phyloP scores from a whole-genome alignment of 1,140 invertebrate species.

The Belonocnema kinseyi region DNA sequence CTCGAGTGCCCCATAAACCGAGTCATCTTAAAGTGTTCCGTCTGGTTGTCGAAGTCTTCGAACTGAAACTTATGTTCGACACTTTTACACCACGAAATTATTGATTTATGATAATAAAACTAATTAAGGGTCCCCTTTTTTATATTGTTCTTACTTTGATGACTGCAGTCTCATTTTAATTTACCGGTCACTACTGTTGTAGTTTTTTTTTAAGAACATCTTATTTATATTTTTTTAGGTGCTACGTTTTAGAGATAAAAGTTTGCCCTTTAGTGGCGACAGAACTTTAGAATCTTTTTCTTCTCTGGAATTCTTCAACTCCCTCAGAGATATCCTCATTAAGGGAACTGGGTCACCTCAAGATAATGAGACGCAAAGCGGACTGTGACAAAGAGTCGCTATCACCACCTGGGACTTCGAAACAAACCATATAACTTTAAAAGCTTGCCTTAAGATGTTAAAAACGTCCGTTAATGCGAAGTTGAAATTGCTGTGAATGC shows the following conservation, averaged over 20 bases:
- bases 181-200: background rate
- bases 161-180: background rate
- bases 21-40: slow-evolving; percentile 18
- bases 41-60: background rate
- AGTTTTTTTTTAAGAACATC: background rate
- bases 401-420: slow-evolving; percentile 15
- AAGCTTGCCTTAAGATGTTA: background rate
- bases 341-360: slow-evolving; percentile 56
- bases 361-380: slow-evolving; percentile 55
- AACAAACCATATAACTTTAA: slow-evolving; percentile 25
- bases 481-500: background rate
- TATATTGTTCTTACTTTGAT: background rate
- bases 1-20: slow-evolving; percentile 19
- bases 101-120: background rate
- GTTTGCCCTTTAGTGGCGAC: background rate
- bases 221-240: background rate
- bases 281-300: slow-evolving; percentile 43
- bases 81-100: background rate
- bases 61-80: background rate
- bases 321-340: slow-evolving; percentile 54
- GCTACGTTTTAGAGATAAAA: background rate
- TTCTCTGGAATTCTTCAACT: slow-evolving; percentile 41
- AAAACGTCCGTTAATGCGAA: background rate
- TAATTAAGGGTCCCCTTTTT: background rate
- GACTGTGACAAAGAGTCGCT: slow-evolving; percentile 41